phyloP scores from a whole-genome alignment of 2,797 vertebrate species.

The Todus mexicanus region DNA sequence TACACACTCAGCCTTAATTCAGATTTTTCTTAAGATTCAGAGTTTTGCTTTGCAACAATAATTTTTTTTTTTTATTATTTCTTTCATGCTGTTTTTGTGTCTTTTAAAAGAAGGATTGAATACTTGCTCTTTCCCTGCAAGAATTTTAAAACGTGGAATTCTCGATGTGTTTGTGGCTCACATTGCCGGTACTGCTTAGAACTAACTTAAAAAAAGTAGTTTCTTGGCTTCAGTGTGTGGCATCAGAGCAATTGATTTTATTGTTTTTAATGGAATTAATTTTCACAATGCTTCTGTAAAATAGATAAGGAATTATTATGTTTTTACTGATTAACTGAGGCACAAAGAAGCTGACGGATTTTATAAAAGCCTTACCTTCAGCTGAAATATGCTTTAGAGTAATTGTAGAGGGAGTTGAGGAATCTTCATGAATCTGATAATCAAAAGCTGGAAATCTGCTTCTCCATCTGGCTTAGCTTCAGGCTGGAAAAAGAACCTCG shows the following conservation, averaged over 20 bases:
- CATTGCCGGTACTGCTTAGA: neutral
- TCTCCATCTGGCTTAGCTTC: neutral
- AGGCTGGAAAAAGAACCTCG: neutral
- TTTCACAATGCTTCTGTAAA: neutral
- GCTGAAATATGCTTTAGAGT: neutral
- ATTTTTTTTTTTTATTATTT: neutral
- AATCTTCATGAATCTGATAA: neutral
- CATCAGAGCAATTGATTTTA: neutral
- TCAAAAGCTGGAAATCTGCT: neutral
- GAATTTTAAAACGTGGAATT: neutral
- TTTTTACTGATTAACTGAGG: neutral
- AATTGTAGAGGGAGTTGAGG: neutral
- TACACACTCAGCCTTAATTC: neutral
- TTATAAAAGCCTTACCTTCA: neutral
- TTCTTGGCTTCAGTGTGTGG: neutral
- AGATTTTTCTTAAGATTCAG: neutral
- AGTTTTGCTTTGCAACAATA: neutral
- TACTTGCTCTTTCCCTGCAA: neutral
- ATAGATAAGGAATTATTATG: neutral
- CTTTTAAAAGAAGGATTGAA: neutral
- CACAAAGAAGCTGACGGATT: neutral
- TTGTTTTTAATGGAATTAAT: neutral
- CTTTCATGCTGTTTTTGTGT: neutral
- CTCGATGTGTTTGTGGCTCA: neutral
- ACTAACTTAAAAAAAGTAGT: neutral